Conservation (phyloP, 2,888 invertebrate genomes). For the Acronicta alni region DNA sequence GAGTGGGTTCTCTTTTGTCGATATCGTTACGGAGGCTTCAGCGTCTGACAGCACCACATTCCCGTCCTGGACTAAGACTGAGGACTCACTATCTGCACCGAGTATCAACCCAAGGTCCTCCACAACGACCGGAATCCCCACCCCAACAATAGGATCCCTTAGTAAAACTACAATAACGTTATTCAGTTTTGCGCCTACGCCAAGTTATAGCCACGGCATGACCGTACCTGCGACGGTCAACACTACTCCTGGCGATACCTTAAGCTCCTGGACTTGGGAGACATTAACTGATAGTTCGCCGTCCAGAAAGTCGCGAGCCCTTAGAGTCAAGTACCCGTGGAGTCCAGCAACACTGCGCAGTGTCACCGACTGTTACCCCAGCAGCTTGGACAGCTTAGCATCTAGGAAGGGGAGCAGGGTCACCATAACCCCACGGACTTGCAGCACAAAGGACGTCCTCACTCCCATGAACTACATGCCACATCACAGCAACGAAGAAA, state of each 20-base stretch:
- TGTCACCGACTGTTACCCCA: slow-evolving; percentile 67
- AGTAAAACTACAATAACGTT: slow-evolving; percentile 46
- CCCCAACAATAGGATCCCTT: slow-evolving; percentile 2
- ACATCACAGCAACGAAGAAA: slow-evolving; percentile 12
- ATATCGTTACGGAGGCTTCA: slow-evolving; percentile 15
- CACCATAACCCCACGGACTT: slow-evolving; percentile 6
- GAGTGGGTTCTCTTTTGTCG: slow-evolving; percentile 23
- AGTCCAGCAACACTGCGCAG: slow-evolving; percentile 59
- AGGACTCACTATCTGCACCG: neutral
- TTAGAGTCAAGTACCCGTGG: slow-evolving; percentile 65
- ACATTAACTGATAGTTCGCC: slow-evolving; percentile 58
- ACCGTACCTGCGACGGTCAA: slow-evolving; percentile 6
- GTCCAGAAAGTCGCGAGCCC: slow-evolving; percentile 12
- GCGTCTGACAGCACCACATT: neutral
- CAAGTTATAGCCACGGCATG: slow-evolving; percentile 11
- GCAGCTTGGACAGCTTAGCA: slow-evolving; percentile 50
- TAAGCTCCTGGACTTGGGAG: slow-evolving; percentile 70
- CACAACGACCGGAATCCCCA: slow-evolving; percentile 41
- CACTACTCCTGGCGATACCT: slow-evolving; percentile 26
- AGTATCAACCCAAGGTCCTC: slow-evolving; percentile 52
- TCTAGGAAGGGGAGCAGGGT: slow-evolving; percentile 57
- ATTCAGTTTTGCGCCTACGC: neutral
- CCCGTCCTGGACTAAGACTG: neutral
- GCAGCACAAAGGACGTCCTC: slow-evolving; percentile 5
- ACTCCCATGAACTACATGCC: slow-evolving; percentile 50